phyloP scores from a whole-genome alignment of 2,113 vertebrate genomes.

The Mus pahari region DNA sequence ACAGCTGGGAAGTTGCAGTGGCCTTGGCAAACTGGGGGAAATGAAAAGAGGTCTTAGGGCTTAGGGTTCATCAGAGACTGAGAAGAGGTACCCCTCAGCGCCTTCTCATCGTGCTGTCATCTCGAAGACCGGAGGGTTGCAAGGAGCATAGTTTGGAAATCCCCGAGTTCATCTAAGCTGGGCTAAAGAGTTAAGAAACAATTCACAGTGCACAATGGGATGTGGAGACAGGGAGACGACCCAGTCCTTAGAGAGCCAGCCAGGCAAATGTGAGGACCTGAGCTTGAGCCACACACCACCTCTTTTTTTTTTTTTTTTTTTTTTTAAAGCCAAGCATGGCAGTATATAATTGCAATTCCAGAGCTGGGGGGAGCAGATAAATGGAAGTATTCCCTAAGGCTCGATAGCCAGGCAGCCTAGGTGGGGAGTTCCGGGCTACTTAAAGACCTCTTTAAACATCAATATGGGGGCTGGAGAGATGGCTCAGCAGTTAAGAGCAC shows the following conservation, averaged over 20 bases:
- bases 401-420: not conserved
- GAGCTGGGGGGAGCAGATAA: not conserved
- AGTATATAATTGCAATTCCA: not conserved
- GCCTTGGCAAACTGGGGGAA: not conserved
- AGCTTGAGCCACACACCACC: not conserved
- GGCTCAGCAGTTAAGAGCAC: too few species aligned
- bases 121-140: not conserved
- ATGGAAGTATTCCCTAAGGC: not conserved
- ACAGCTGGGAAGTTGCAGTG: not conserved
- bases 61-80: not conserved
- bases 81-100: not conserved
- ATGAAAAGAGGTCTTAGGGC: not conserved
- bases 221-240: not conserved
- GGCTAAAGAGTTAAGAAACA: not conserved
- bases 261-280: fast-evolving
- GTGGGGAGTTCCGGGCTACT: not conserved
- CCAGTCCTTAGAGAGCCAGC: not conserved
- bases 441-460: not conserved
- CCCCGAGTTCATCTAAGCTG: not conserved
- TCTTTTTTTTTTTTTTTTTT: not conserved
- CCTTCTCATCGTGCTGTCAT: not conserved
- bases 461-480: too few species aligned
- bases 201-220: too few species aligned
- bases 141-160: not conserved
- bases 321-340: not conserved